Evolutionary conservation across 2,113 vertebrate genomes (phyloP), one percentile per base, ranked within the genome.

Genomic region (Setophaga petechia): DNA sequence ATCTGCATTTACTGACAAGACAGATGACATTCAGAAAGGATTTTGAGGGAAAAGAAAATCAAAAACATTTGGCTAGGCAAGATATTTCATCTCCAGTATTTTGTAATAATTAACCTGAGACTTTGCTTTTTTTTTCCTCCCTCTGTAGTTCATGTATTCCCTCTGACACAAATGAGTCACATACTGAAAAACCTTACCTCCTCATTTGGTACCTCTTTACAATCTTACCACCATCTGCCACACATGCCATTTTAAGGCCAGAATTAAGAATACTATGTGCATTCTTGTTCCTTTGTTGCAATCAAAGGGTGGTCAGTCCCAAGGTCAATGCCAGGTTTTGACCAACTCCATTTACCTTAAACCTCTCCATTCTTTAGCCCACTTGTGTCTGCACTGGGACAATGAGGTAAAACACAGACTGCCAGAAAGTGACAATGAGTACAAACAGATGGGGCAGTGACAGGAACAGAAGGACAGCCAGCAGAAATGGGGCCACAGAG

Each of bases 231-330:
- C n/a, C 80, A 83, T 65, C 80, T 87, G 77, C 87, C 84, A 80
- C 31, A 59, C 4, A 0, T 74, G 57, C n/a, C 47, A 84, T 67
- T 88, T 88, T 52, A 84, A 75, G 58, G 52, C 20, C 77, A 87
- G 16, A 51, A 35, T 11, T 41, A 87, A 68, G 47, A 87, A n/a
- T 82, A 72, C 17, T 24, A 6, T 49, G 20, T 66, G 25, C 30
- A 41, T 41, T 57, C 22, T 68, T 65, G 27, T 25, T 78, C 7
- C 0, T 27, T 67, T 59, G 17, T 67, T 93, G 43, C 62, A 23
- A 6, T 22, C 5, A 0, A 28, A 43, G 7, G 19, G 63, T 44
- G 54, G 52, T 51, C 0, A 0, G 12, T 77, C 43, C 15, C 55
- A 46, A 9, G 54, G 81, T 57, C n/a, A 41, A 21, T 2, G 3